Evolutionary conservation across 1,140 invertebrate genomes (phyloP), one percentile per base, ranked within the genome.

Genomic region (Eciton burchellii): DNA sequence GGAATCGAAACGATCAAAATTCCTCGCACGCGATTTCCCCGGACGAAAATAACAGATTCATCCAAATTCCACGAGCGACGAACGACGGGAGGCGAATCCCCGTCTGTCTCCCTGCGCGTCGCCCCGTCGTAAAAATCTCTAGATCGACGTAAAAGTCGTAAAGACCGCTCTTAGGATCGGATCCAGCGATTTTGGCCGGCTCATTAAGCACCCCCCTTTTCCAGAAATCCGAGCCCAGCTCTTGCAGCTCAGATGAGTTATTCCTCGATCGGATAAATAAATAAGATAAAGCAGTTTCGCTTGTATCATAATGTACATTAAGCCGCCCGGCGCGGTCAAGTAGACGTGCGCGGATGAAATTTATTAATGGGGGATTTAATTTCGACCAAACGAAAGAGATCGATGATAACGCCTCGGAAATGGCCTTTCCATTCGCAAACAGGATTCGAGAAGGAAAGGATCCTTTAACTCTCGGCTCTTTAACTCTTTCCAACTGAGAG

Each of bases 1-100:
- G 56, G 65, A 56, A 56, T 72, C 35, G 29, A 43, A 47, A 79
- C 66, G 59, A 88, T 88, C 86, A 88, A 87, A 87, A 88, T 88
- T 88, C 85, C 86, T 49, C 59, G 26, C 82, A 84, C 83, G 35
- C 35, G 86, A 56, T 87, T 88, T 88, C 85, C 59, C 68, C 79
- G 83, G 59, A 84, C 81, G 45, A 71, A 54, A 86, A 86, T 76
- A 84, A 81, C 84, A 76, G 56, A 72, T 88, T 86, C 82, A 81
- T 86, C 86, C 84, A 81, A 84, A 88, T 88, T 84, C 86, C 81
- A 86, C 57, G 59, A 57, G 45, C 43, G 73, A 43, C 84, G 47
- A 57, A 77, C 66, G 41, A 52, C 49, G 52, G 45, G 43, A 47
- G 59, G 5, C 43, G 24, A 45, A 62, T 54, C 14, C 52, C 45